Base-by-base conservation (phyloP, 2,888 invertebrate genomes). In the Ceratothoa steindachneri region DNA sequence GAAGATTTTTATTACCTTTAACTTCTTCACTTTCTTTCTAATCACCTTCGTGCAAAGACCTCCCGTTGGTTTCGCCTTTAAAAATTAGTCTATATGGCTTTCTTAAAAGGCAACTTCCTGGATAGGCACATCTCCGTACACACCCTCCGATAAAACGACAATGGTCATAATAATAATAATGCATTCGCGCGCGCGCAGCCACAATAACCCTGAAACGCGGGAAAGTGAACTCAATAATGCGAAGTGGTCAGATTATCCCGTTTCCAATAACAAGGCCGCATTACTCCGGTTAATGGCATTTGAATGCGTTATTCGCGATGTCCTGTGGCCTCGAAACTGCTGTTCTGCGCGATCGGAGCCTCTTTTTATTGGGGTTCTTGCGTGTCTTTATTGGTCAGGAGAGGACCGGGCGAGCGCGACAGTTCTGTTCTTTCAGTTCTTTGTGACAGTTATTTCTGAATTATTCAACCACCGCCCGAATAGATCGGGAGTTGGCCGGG, bases 371-470 rank as follows among this genome's bases (percentile, higher is more conserved):
- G 60, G 60, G 60, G 24, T 60, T n/a, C 22, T 24, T 24, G n/a
- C 60, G 22, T 24, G 12, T 60, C 60, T 60, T 60, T 60, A 60
- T 60, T 60, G 60, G 60, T 60, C 60, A 60, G 24, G 60, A 60
- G 60, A 60, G 60, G 60, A 1, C 27, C 24, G 60, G 22, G 24
- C n/a, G 22, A 9, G 12, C 19, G 60, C 19, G 12, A n/a, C 19
- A 60, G 9, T n/a, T 24, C 60, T 60, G 60, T 60, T 60, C 60
- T 60, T 60, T 60, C 27, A 12, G 60, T 60, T 60, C 27, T 1
- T 15, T 19, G 19, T 55, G 55, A 55, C 55, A 55, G 9, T 55
- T 19, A 55, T 55, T 19, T n/a, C 9, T 60, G 60, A 60, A 60
- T 60, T 60, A 60, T 60, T 60, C 60, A 60, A 24, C 5, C 41